Conservation (phyloP, 1,140 invertebrate genomes). For the Choristoneura fumiferana region DNA sequence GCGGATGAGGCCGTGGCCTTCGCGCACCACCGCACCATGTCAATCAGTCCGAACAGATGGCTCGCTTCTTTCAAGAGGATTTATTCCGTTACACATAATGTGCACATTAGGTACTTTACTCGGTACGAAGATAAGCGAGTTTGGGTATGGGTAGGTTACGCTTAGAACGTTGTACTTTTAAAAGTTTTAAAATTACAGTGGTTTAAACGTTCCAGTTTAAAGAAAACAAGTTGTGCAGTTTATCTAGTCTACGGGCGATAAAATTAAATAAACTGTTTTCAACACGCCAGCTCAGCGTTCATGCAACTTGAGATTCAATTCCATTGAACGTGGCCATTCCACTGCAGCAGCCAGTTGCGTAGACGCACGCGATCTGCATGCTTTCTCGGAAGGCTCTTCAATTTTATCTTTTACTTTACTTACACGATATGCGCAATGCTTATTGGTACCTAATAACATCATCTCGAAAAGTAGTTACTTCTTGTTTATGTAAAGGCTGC, state of each 20-base stretch:
- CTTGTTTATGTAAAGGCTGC: conserved; percentile 44
- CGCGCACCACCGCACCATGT: conserved; percentile 61
- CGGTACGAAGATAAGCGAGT: too few species aligned
- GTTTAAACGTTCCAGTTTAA: too few species aligned
- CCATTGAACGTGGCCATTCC: conserved; percentile 34
- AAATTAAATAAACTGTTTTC: too few species aligned
- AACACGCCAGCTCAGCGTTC: neutral
- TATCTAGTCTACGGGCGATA: too few species aligned
- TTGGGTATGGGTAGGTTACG: too few species aligned
- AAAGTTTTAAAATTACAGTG: too few species aligned
- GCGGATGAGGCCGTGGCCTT: conserved; percentile 68
- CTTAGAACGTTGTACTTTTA: too few species aligned
- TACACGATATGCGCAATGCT: neutral
- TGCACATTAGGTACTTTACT: too few species aligned
- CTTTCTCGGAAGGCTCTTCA: conserved; percentile 34
- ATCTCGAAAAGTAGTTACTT: neutral
- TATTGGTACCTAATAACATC: too few species aligned
- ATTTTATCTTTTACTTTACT: neutral
- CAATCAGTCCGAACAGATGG: conserved; percentile 34
- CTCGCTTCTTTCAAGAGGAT: conserved; percentile 2
- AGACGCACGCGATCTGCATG: conserved; percentile 36
- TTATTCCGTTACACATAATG: neutral
- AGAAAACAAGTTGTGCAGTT: too few species aligned
- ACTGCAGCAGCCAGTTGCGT: conserved; percentile 29
- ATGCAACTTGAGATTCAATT: conserved; percentile 25